phyloP scores from a whole-genome alignment of 2,888 invertebrate species.

The Tetranychus piercei region DNA sequence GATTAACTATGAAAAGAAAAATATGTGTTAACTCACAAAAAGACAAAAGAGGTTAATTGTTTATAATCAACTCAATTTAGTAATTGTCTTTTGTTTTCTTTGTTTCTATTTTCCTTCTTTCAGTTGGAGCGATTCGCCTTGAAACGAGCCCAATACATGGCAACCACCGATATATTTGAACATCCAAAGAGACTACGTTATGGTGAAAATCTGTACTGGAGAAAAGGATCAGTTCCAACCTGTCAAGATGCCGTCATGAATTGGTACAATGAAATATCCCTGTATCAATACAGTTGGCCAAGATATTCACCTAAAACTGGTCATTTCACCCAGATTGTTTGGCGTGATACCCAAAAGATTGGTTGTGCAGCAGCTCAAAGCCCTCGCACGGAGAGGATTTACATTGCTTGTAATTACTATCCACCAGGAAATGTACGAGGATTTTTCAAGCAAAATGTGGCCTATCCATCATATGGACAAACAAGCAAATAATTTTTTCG shows the following conservation, averaged over 20 bases:
- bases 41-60: not conserved
- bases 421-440: slow-evolving; percentile 14
- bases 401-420: slow-evolving; percentile 16
- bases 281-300: slow-evolving; percentile 8
- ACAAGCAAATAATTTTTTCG: not conserved
- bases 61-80: not conserved
- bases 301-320: slow-evolving; percentile 12
- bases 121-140: slow-evolving; percentile 15
- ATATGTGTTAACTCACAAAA: too few relatives aligned
- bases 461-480: not conserved
- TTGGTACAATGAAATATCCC: slow-evolving; percentile 15
- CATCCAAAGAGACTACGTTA: slow-evolving; percentile 10
- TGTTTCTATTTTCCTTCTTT: not conserved
- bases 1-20: too few relatives aligned
- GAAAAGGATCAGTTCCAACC: slow-evolving; percentile 9
- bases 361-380: slow-evolving; percentile 16
- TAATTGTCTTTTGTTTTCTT: not conserved
- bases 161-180: slow-evolving; percentile 11
- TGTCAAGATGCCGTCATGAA: slow-evolving; percentile 9
- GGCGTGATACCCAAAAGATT: not conserved
- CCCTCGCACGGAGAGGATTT: slow-evolving; percentile 4
- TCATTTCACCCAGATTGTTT: slow-evolving; percentile 18
- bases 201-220: slow-evolving; percentile 17
- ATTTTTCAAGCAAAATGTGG: slow-evolving; percentile 12
- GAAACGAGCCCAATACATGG: slow-evolving; percentile 14